Conservation (phyloP, 2,113 vertebrate genomes). For the Castor canadensis region DNA sequence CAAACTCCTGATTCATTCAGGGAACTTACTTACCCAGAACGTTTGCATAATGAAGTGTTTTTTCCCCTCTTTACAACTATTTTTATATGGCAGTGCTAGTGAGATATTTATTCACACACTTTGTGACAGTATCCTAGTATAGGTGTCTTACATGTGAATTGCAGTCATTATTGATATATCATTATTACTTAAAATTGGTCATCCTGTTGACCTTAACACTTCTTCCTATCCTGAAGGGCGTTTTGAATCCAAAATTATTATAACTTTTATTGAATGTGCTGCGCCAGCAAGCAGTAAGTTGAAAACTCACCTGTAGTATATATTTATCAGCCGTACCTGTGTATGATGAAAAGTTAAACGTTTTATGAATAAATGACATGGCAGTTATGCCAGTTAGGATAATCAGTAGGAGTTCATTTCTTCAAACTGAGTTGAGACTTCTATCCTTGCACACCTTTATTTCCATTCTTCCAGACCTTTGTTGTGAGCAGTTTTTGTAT, state of each 20-base stretch:
- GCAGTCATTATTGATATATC: not conserved
- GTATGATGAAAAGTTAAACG: not conserved
- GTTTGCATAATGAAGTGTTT: not conserved
- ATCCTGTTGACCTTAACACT: not conserved
- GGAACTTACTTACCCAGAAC: not conserved
- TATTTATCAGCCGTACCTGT: not conserved
- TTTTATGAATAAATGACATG: not conserved
- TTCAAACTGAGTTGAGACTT: not conserved
- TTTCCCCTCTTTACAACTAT: not conserved
- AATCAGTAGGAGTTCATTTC: not conserved
- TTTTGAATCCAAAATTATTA: constrained; percentile 21
- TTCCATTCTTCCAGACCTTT: not conserved
- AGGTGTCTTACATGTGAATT: not conserved
- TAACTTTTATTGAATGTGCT: not conserved
- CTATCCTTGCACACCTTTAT: not conserved
- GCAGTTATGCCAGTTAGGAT: not conserved
- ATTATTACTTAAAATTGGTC: not conserved
- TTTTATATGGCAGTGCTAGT: constrained; percentile 1
- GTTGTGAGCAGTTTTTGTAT: not conserved
- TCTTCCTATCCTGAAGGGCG: not conserved
- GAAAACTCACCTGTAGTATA: not conserved
- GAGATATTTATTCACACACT: not conserved
- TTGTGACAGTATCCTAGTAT: not conserved
- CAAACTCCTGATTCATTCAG: not conserved
- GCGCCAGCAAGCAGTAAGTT: not conserved